These are phyloP conservation scores for Camponotus fellah DNA, from an alignment of 2,888 invertebrate species.

Conservation along the genomic window DNA sequence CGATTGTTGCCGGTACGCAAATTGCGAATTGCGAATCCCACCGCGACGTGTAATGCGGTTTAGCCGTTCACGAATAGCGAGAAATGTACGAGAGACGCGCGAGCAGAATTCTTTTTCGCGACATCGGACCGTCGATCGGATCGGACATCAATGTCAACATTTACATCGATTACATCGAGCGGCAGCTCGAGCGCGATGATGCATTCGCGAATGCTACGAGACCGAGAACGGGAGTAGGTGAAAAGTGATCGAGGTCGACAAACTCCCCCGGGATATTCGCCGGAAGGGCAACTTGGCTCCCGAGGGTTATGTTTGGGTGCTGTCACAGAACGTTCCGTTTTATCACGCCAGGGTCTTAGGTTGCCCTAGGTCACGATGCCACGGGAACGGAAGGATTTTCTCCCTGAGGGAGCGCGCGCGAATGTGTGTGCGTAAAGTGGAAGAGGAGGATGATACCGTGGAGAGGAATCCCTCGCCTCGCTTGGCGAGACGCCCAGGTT, in stretches of 20 bases:
- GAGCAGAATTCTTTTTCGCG: not conserved
- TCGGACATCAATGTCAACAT: not conserved
- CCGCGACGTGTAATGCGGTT: conserved; percentile 78
- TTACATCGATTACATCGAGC: not conserved
- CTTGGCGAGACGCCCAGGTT: conserved; percentile 79
- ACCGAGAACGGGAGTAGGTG: conserved; percentile 21
- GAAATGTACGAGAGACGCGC: conserved; percentile 22
- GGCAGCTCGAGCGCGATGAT: not conserved
- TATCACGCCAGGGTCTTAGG: conserved; percentile 76
- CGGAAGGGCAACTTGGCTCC: conserved; percentile 59
- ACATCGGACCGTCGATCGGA: not conserved
- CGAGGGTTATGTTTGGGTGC: conserved; percentile 81
- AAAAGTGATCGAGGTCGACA: conserved; percentile 70
- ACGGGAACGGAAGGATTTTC: conserved; percentile 78
- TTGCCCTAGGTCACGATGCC: conserved; percentile 77
- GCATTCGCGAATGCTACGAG: not conserved
- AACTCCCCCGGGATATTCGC: conserved; percentile 60
- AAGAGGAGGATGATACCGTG: conserved; percentile 70
- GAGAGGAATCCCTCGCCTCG: conserved; percentile 73
- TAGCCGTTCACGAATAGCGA: conserved; percentile 63
- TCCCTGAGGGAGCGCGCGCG: conserved; percentile 66
- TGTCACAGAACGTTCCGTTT: conserved; percentile 79
- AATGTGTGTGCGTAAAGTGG: conserved; percentile 56
- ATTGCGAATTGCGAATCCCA: conserved; percentile 73
- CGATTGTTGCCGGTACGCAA: conserved; percentile 68